Evolutionary conservation across 2,797 vertebrate genomes (phyloP).

Genomic region (Cryptoprocta ferox): DNA sequence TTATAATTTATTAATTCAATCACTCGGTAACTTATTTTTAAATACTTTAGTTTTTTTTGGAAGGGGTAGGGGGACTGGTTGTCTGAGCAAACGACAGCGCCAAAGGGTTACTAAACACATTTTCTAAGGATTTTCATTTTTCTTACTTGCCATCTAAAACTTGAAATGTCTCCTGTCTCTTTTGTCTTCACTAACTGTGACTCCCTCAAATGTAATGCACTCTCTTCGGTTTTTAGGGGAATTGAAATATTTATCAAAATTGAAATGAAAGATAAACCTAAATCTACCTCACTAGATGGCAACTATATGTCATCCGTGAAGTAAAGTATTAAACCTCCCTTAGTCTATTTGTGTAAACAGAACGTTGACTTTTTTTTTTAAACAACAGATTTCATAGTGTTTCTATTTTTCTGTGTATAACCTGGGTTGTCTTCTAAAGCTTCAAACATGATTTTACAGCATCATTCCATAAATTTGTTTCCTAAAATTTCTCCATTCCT

Average conservation of each 20-base stretch:
- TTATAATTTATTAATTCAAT: neutral
- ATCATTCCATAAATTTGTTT: constrained; percentile 53
- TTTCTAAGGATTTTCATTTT: constrained; percentile 41
- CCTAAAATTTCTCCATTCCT: constrained; percentile 62
- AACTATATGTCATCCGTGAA: neutral
- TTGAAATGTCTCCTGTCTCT: neutral
- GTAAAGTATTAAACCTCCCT: neutral
- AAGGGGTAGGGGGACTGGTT: neutral
- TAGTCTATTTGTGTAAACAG: neutral
- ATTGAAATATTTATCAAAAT: constrained; percentile 61
- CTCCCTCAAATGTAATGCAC: neutral
- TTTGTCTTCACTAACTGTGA: constrained; percentile 43
- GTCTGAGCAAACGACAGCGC: neutral
- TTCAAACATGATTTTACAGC: neutral
- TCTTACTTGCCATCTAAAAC: constrained; percentile 37
- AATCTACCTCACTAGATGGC: neutral
- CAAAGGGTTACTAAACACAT: neutral
- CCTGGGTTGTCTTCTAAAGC: constrained; percentile 37
- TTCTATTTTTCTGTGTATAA: neutral
- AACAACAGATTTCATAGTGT: neutral
- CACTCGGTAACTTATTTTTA: constrained; percentile 1
- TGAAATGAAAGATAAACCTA: constrained; percentile 45
- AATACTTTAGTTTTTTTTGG: neutral
- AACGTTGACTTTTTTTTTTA: neutral
- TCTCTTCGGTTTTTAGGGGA: constrained; percentile 36